Base-by-base conservation (phyloP, 37 sponge, comb jelly and placozoan species). In the Halichondria panicea region DNA sequence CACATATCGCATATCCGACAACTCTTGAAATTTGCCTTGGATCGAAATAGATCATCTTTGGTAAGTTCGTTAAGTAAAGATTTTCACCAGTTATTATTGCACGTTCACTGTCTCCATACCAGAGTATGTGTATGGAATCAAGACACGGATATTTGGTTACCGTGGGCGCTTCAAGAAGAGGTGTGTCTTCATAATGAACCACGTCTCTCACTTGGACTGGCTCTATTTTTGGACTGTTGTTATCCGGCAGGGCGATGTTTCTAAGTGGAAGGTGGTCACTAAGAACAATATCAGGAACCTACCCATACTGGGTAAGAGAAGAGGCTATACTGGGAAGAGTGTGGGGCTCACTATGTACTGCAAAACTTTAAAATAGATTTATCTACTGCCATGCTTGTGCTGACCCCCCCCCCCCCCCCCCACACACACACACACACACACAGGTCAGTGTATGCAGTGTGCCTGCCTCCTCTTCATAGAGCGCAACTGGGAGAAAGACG, bases 181-280 rank as follows among this genome's bases (percentile, higher is more conserved):
- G 21, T 82, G 79, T 44, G 2, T 93, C 40, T 21, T 89, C 40
- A 73, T 93, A 4, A 82, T 93, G 90, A 93, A 93, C 71, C 94
- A 93, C 40, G 76, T 88, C 19, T 75, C 81, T 22, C 90, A 89
- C 68, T 70, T 93, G 48, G 94, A 93, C 67, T 93, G 94, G 94
- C 39, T 93, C 67, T 93, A 76, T 56, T 81, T 85, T 63, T 93
- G 89, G 89, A 33, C 43, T 30, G 71, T 93, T 1, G 76, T 86
- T 37, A 87, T 77, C 25, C 64, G 73, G 45, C 63, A 74, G 22
- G 94, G 89, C 0, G 58, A 85, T 60, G 62, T 81, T 7, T 32
- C 59, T 45, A 59, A 25, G 54, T 86, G 86, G 90, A 93, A 85
- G 61, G 70, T 68, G 18, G 58, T 93, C 60, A 81, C 82, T 28